These are phyloP conservation scores for Caerostris extrusa DNA, from an alignment of 1,140 invertebrate genomes.

Conservation along the genomic window DNA sequence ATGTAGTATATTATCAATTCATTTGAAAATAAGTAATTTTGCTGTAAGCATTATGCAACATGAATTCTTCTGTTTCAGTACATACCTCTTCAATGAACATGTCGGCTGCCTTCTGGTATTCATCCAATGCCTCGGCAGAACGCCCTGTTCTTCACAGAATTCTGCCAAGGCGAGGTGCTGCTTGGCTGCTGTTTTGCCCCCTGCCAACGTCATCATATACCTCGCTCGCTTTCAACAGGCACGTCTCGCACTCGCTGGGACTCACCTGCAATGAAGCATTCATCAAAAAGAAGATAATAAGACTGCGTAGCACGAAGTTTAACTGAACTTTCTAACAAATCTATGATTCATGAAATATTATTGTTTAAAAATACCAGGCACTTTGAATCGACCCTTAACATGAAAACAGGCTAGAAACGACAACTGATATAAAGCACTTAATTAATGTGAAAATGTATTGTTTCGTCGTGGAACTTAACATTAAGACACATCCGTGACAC, in stretches of 20 bases:
- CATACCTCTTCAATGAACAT: conserved; percentile 58
- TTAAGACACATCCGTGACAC: not conserved
- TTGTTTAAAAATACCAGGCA: too few relatives aligned
- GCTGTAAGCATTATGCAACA: not conserved
- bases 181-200: conserved; percentile 83
- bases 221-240: conserved; percentile 75
- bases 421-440: too few relatives aligned
- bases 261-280: conserved; percentile 83
- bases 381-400: too few relatives aligned
- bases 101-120: conserved; percentile 65
- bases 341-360: too few relatives aligned
- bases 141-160: conserved; percentile 79
- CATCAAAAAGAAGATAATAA: too few relatives aligned
- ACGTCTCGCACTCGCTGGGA: conserved; percentile 84
- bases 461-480: too few relatives aligned
- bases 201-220: conserved; percentile 80
- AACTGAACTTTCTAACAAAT: too few relatives aligned
- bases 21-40: not conserved
- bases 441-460: too few relatives aligned
- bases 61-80: not conserved
- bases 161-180: conserved; percentile 82
- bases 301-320: too few relatives aligned
- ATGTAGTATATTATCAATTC: not conserved
- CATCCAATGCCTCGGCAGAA: conserved; percentile 54
- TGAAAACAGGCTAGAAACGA: too few relatives aligned